Base-by-base conservation (phyloP, 2,888 invertebrate genomes). In the Xestia c-nigrum region DNA sequence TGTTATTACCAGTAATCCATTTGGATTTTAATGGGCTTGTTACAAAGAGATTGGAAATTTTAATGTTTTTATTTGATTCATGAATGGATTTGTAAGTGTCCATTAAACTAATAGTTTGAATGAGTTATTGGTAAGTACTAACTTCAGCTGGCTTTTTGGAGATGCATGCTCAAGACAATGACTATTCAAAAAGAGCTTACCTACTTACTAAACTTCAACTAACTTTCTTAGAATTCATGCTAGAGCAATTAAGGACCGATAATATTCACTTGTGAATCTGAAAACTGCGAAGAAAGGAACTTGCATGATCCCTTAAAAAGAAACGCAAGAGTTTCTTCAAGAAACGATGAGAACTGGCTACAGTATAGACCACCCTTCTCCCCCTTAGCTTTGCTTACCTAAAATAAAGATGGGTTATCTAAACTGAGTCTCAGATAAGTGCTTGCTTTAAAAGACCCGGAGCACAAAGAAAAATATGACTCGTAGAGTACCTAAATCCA, bases 101-200 rank as follows among this genome's bases (percentile, higher is more conserved):
- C 57, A 80, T 74, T 80, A 69, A 52, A 67, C 70, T 80, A 50
- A 77, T 83, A 77, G 70, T 78, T 69, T 66, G 16, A 65, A 47
- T 65, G n/a, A 83, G 31, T 66, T 59, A 55, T 76, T n/a, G 38
- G 50, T n/a, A 55, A 55, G 52, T 68, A 65, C 61, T 57, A 31
- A 66, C 19, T 78, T 66, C 10, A 55, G 52, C 5, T 55, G 6
- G 9, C 21, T 55, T 57, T n/a, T 81, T 47, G 46, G 10, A 50
- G 16, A 76, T 55, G 47, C 43, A 43, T 21, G 16, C 21, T 55
- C 14, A 14, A 68, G n/a, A 68, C 43, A 55, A 71, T 81, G n/a
- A 61, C 38, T 46, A 63, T 55, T 66, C 40, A 52, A 66, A 55
- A 78, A 66, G 21, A 63, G 55, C 38, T 52, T 55, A 50, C 38